Evolutionary conservation across 2,888 invertebrate species (phyloP), one percentile per base, ranked within the genome.

Genomic region (Schizotus pectinicornis): DNA sequence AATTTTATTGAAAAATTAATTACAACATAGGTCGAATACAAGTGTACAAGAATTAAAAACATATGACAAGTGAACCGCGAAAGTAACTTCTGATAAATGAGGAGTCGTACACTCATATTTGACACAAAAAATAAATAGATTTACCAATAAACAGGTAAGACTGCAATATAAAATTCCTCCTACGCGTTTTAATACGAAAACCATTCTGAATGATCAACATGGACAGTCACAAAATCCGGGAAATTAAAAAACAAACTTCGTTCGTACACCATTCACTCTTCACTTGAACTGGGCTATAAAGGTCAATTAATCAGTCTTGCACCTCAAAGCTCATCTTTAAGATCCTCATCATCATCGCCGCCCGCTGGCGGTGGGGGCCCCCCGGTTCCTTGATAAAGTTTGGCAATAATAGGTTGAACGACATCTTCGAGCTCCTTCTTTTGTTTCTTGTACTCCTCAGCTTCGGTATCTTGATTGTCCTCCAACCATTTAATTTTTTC

Each of bases 401-500:
- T 98, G 51, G 95, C 90, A 75, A 98, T 94, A 77, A 99, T 98
- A 6, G 99, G 99, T 78, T 98, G 96, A 0, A 97, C 96, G 34
- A 97, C 87, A 69, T 94, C 93, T 78, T 98, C 96, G 47, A 99
- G 83, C 67, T 94, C 90, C 79, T 98, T 97, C 89, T 93, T 98
- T 78, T 97, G 94, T 75, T 91, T 91, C 80, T 95, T 94, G 82
- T 92, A 94, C 58, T 95, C 95, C 70, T 95, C 95, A 0, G 91
- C 85, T 60, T 96, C 95, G 0, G 93, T 92, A 72, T 96, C 95
- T 73, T 91, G 91, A 81, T 99, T 97, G 68, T 92, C 90, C 80
- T 99, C 98, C 64, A 99, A 83, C 98, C 98, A 99, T 75, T 97
- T 95, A 79, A 99, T 98, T 67, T 95, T 91, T 69, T 94, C 96